phyloP scores from a whole-genome alignment of 2,888 invertebrate genomes.

The Tachystola acroxantha region DNA sequence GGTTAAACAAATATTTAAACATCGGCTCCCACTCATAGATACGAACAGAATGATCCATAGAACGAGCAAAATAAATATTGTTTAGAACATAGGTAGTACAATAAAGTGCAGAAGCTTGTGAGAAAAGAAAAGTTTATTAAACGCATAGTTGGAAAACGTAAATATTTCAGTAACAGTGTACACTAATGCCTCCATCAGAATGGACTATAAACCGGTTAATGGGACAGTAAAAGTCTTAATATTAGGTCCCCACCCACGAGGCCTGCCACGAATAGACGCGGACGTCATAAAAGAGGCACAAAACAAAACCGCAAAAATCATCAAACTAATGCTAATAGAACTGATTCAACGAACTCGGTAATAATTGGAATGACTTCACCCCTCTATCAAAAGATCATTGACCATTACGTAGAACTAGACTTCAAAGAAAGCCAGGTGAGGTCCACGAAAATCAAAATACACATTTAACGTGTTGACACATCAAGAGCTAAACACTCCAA shows the following conservation, averaged over 20 bases:
- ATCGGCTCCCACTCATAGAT: no score
- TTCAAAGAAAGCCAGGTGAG: background rate
- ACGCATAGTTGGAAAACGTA: constrained; percentile 19
- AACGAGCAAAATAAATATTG: no score
- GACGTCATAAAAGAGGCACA: constrained; percentile 50
- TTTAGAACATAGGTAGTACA: no score
- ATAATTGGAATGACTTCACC: constrained; percentile 29
- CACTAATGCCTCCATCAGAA: constrained; percentile 26
- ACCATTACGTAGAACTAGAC: no score
- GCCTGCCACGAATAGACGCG: constrained; percentile 49
- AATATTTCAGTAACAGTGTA: constrained; percentile 26
- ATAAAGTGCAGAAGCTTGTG: no score
- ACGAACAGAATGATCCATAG: no score
- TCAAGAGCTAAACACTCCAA: constrained; percentile 41
- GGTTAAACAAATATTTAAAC: no score
- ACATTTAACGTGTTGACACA: constrained; percentile 38
- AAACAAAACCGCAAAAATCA: constrained; percentile 45
- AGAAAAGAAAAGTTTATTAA: no score
- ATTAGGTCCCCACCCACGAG: constrained; percentile 55
- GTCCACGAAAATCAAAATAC: constrained; percentile 7
- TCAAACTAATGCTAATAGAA: constrained; percentile 51
- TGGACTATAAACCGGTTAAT: constrained; percentile 46
- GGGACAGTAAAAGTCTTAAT: constrained; percentile 45
- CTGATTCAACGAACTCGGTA: constrained; percentile 35
- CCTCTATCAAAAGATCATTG: constrained; percentile 8